phyloP scores from a whole-genome alignment of 2,797 vertebrate species.

The Sebastiscus albofasciatus region DNA sequence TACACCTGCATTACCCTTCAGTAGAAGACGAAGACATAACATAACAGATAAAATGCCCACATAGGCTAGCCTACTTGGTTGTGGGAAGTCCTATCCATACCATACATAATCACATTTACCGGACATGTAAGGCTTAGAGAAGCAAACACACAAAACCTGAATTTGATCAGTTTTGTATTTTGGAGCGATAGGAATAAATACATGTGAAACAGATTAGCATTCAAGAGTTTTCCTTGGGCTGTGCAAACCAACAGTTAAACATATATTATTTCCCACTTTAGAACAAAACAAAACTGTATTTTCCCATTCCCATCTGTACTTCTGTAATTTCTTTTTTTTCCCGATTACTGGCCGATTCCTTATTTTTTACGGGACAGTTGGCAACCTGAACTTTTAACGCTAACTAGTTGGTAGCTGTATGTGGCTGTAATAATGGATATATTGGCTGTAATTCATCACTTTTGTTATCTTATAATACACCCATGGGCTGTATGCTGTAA shows the following conservation, averaged over 20 bases:
- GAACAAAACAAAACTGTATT: neutral
- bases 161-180: neutral
- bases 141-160: neutral
- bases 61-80: neutral
- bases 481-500: too few relatives aligned
- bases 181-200: neutral
- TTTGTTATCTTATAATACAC: too few relatives aligned
- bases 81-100: neutral
- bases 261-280: neutral
- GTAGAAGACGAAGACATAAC: neutral
- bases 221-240: neutral
- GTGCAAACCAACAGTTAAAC: neutral
- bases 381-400: too few relatives aligned
- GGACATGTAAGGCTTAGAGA: too few relatives aligned
- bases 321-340: too few relatives aligned
- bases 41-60: neutral
- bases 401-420: too few relatives aligned
- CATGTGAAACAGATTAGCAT: too few relatives aligned
- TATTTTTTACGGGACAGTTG: too few relatives aligned
- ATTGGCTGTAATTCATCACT: too few relatives aligned
- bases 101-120: too few relatives aligned
- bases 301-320: neutral
- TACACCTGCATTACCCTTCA: neutral
- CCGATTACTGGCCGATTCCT: too few relatives aligned
- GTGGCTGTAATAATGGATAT: too few relatives aligned